Evolutionary conservation across 2,113 vertebrate genomes (phyloP).

Genomic region (Festucalex cinctus): DNA sequence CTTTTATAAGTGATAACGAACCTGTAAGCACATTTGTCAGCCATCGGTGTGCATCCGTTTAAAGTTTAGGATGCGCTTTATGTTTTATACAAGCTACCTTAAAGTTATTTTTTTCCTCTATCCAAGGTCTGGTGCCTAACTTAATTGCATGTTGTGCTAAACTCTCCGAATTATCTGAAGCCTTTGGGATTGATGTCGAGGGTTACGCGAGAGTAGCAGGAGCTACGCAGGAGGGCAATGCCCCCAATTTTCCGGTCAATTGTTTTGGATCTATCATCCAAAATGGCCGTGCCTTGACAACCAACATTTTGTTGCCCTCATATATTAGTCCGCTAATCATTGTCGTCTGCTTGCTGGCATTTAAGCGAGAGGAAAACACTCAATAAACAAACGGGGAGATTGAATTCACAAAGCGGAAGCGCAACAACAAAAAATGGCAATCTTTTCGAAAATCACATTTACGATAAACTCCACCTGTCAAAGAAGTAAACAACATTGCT

Average conservation of each 20-base stretch:
- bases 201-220: not conserved
- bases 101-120: not conserved
- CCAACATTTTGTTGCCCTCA: slow-evolving; percentile 12
- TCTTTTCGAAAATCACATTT: not conserved
- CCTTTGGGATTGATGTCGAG: not conserved
- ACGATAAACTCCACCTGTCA: not conserved
- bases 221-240: not conserved
- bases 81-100: not conserved
- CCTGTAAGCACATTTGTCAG: too few relatives aligned
- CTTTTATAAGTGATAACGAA: not conserved
- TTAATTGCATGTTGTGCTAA: not conserved
- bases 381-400: slow-evolving; percentile 21
- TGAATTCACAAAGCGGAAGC: slow-evolving; percentile 4
- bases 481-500: not conserved
- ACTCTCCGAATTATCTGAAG: not conserved
- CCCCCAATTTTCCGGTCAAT: not conserved
- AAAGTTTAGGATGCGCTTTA: not conserved
- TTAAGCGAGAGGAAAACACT: slow-evolving; percentile 21
- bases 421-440: not conserved
- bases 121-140: not conserved
- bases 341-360: slow-evolving; percentile 22
- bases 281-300: not conserved
- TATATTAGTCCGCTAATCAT: slow-evolving; percentile 31
- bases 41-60: not conserved
- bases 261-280: slow-evolving; percentile 18